phyloP scores from a whole-genome alignment of 2,797 vertebrate genomes.

The Myotis vivesi region DNA sequence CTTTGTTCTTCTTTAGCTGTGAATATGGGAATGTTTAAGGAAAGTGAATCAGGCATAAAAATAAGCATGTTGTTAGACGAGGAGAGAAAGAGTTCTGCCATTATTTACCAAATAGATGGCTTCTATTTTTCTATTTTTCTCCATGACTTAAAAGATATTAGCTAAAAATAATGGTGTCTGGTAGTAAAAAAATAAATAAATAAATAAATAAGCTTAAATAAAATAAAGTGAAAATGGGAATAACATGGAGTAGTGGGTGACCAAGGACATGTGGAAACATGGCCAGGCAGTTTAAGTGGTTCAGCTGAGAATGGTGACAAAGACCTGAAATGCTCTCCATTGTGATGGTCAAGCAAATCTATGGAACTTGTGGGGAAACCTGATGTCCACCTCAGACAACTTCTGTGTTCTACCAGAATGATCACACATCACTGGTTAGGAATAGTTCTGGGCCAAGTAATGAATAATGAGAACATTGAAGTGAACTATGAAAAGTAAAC shows the following conservation, averaged over 20 bases:
- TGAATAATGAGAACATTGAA: not conserved
- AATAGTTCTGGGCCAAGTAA: not conserved
- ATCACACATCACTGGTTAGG: not conserved
- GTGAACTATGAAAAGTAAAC: not conserved
- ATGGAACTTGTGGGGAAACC: not conserved
- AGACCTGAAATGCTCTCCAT: not conserved
- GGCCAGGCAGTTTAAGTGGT: not conserved
- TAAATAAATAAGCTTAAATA: not conserved
- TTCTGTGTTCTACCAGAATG: not conserved
- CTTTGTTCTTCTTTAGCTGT: too few species aligned
- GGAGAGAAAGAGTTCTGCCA: not conserved
- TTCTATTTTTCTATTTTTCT: not conserved
- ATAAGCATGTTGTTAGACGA: not conserved
- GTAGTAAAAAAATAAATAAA: not conserved
- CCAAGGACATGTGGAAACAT: not conserved
- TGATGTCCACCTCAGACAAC: not conserved
- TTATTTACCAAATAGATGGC: not conserved
- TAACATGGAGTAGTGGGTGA: not conserved
- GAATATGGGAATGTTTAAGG: not conserved
- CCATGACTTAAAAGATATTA: not conserved
- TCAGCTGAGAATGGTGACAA: not conserved
- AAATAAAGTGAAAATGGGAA: not conserved
- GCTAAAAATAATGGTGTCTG: not conserved
- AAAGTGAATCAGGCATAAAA: not conserved
- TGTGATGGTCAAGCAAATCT: not conserved